These are phyloP conservation scores for Oxycera nigricornis DNA, from an alignment of 2,888 invertebrate genomes.

Conservation along the genomic window DNA sequence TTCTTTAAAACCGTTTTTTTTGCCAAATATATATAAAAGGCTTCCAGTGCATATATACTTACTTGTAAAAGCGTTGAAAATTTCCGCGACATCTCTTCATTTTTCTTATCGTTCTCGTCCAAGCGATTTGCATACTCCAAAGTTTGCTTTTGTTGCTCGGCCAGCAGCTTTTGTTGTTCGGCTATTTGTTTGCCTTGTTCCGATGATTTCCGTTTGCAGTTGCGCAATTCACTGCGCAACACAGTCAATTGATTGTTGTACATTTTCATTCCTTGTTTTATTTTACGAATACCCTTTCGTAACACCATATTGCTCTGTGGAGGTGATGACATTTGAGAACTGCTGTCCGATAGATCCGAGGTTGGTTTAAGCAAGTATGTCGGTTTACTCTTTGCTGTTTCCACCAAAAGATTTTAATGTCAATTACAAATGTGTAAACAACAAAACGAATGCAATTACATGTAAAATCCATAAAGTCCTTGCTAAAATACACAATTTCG, in stretches of 20 bases:
- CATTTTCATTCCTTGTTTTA: conserved; percentile 88
- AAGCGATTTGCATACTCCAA: conserved; percentile 83
- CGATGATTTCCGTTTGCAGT: conserved; percentile 81
- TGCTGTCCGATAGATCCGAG: conserved; percentile 56
- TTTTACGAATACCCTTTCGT: conserved; percentile 84
- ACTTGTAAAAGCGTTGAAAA: conserved; percentile 86
- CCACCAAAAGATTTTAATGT: conserved; percentile 48
- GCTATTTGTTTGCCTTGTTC: conserved; percentile 86
- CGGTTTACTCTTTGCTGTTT: conserved; percentile 52
- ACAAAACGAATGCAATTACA: conserved; percentile 62
- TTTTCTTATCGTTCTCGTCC: conserved; percentile 89
- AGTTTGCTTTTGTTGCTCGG: conserved; percentile 78
- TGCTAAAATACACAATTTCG: conserved; percentile 86
- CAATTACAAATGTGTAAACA: conserved; percentile 37
- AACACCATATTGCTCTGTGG: conserved; percentile 87
- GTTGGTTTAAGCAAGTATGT: conserved; percentile 54
- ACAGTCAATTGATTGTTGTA: conserved; percentile 84
- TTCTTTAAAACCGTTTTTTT: too few species aligned
- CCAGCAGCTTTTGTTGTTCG: conserved; percentile 75
- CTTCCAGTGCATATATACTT: too few species aligned
- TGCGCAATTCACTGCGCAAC: conserved; percentile 78
- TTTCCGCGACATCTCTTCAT: conserved; percentile 87
- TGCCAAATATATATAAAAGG: too few species aligned
- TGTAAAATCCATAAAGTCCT: conserved; percentile 76
- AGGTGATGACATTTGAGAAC: conserved; percentile 66